Evolutionary conservation across 1,140 invertebrate genomes (phyloP), one percentile per base, ranked within the genome.

Genomic region (Episyrphus balteatus): DNA sequence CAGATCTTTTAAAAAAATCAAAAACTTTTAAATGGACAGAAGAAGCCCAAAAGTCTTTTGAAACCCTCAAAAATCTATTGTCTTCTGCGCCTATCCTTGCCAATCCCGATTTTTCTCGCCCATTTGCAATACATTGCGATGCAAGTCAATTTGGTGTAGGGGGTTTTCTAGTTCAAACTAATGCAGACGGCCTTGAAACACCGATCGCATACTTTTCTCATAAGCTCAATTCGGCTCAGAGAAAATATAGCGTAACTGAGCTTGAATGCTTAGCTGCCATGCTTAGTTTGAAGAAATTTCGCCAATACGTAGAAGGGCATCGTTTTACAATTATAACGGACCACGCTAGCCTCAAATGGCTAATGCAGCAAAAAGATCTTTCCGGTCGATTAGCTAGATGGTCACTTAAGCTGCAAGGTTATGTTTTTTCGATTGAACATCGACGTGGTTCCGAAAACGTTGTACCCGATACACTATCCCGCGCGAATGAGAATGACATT

Each of bases 211-310:
- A 34, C 33, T 10, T 34, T 9, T 34, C 33, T 9, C 9, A 34
- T 10, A 34, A 34, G 33, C n/a, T 34, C 9, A 34, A n/a, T n/a
- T n/a, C n/a, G n/a, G n/a, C n/a, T n/a, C n/a, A n/a, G n/a, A n/a
- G n/a, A n/a, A n/a, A n/a, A 9, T 9, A 34, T 10, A n/a, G 33
- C 33, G 9, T 9, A 34, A 34, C 33, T 10, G n/a, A 34, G n/a
- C 33, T 34, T 10, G 9, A 34, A 9, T 10, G 33, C 43, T 51
- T 73, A 12, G 71, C 69, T 6, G 55, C 74, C 9, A 46, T 74
- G 2, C 58, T 56, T 45, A 65, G 58, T 9, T 55, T 69, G 26
- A 53, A 69, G 47, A 66, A 70, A 41, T 74, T 73, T 49, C 50
- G 64, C 34, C 51, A 57, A 6, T 75, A 70, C 51, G 19, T 74